These are phyloP conservation scores for Oxyteleia sp. DNA, from an alignment of 2,888 invertebrate species.

Conservation along the genomic window DNA sequence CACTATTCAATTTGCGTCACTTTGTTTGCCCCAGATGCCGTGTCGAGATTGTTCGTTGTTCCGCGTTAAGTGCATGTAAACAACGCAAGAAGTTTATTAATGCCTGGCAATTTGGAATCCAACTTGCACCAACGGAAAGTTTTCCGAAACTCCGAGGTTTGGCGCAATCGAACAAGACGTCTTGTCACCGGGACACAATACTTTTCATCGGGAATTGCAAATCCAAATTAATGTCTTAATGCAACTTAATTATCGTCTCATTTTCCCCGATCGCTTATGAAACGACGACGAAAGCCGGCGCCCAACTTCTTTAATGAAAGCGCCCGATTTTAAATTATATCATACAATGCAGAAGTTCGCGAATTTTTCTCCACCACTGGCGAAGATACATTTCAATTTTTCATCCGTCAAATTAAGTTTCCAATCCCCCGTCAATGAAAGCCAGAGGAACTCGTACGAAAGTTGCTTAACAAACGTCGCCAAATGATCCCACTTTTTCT, in stretches of 20 bases:
- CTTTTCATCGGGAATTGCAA: slow-evolving; percentile 31
- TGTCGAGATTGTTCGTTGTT: slow-evolving; percentile 22
- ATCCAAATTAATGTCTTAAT: slow-evolving; percentile 40
- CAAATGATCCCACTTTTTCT: slow-evolving; percentile 62
- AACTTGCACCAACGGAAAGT: slow-evolving; percentile 14
- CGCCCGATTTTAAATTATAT: not conserved
- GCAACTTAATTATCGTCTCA: slow-evolving; percentile 22
- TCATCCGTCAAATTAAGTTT: slow-evolving; percentile 46
- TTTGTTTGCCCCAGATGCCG: slow-evolving; percentile 9
- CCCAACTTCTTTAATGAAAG: slow-evolving; percentile 14
- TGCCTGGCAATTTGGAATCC: slow-evolving; percentile 36
- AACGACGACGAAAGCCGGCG: slow-evolving; percentile 13
- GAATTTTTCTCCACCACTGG: not conserved
- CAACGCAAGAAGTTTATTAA: slow-evolving; percentile 51
- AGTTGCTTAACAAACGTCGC: slow-evolving; percentile 63
- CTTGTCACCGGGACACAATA: slow-evolving; percentile 8
- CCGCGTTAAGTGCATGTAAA: slow-evolving; percentile 39
- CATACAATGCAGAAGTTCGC: slow-evolving; percentile 25
- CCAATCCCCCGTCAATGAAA: slow-evolving; percentile 30
- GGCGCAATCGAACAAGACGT: slow-evolving; percentile 30
- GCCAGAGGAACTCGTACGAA: slow-evolving; percentile 38
- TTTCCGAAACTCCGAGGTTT: slow-evolving; percentile 16
- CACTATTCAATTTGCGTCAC: slow-evolving; percentile 11
- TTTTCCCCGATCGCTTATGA: not conserved
- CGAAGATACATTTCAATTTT: slow-evolving; percentile 49